Evolutionary conservation across 2,888 invertebrate species (phyloP).

Genomic region (Chrysomela aeneicollis): DNA sequence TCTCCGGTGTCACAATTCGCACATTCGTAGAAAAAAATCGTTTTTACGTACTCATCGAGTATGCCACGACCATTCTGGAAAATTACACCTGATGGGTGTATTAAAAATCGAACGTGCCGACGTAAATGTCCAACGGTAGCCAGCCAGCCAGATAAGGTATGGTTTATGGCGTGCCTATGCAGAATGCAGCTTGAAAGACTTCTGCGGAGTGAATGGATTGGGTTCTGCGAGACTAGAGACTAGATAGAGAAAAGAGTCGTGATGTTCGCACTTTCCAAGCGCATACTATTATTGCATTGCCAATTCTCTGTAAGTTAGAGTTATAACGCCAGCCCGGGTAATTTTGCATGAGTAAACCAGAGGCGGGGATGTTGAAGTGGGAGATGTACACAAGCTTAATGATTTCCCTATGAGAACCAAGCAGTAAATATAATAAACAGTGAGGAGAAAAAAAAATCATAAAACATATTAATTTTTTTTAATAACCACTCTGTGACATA

Average conservation of each 20-base stretch:
- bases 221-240: slow-evolving; percentile 39
- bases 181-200: slow-evolving; percentile 39
- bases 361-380: no score
- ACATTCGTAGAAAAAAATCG: no score
- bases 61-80: neutral
- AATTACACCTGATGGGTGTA: neutral
- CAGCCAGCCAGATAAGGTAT: slow-evolving; percentile 18
- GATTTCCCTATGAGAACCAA: no score
- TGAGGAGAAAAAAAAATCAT: no score
- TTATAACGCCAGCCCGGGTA: slow-evolving; percentile 38
- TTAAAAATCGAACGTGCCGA: neutral
- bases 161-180: slow-evolving; percentile 43
- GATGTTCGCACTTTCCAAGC: slow-evolving; percentile 50
- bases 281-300: slow-evolving; percentile 45
- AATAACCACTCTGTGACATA: no score
- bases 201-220: slow-evolving; percentile 43
- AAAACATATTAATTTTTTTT: no score
- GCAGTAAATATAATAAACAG: no score
- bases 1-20: no score
- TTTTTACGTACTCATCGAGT: neutral
- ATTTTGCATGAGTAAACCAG: slow-evolving; percentile 31
- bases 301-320: slow-evolving; percentile 40
- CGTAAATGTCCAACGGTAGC: neutral
- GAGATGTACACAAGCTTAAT: no score
- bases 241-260: slow-evolving; percentile 45